These are phyloP conservation scores for Synergus umbraculus DNA, from an alignment of 2,888 invertebrate genomes.

Conservation along the genomic window DNA sequence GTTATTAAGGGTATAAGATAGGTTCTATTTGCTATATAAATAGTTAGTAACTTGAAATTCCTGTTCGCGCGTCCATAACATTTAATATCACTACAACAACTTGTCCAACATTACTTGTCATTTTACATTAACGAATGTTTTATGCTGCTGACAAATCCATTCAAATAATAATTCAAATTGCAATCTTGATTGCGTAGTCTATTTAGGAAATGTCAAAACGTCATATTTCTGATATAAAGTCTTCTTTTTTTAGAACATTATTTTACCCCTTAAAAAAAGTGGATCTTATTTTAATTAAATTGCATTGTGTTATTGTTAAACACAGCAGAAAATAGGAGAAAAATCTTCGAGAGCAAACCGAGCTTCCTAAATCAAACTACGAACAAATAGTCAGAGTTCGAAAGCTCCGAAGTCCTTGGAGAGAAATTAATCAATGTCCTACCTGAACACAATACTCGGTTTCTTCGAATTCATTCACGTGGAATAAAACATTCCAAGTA, in stretches of 20 bases:
- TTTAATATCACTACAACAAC: not conserved
- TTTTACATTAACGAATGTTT: not conserved
- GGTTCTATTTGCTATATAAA: not conserved
- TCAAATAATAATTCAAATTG: no score
- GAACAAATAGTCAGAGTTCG: not conserved
- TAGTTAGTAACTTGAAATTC: slow-evolving; percentile 1
- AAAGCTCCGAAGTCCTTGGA: not conserved
- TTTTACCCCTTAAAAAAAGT: no score
- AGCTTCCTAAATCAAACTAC: not conserved
- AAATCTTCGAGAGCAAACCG: not conserved
- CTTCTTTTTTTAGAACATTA: no score
- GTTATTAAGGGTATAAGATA: not conserved
- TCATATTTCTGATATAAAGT: no score
- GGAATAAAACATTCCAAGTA: not conserved
- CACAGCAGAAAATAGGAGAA: not conserved
- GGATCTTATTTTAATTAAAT: not conserved
- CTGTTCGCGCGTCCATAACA: not conserved
- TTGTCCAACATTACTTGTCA: not conserved
- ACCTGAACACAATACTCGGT: not conserved
- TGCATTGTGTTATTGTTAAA: not conserved
- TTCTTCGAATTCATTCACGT: not conserved
- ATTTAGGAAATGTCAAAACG: no score
- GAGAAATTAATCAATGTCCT: slow-evolving; percentile 1
- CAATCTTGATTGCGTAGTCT: no score
- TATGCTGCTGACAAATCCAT: not conserved